phyloP scores from a whole-genome alignment of 2,888 invertebrate species.

The Apamea monoglypha region DNA sequence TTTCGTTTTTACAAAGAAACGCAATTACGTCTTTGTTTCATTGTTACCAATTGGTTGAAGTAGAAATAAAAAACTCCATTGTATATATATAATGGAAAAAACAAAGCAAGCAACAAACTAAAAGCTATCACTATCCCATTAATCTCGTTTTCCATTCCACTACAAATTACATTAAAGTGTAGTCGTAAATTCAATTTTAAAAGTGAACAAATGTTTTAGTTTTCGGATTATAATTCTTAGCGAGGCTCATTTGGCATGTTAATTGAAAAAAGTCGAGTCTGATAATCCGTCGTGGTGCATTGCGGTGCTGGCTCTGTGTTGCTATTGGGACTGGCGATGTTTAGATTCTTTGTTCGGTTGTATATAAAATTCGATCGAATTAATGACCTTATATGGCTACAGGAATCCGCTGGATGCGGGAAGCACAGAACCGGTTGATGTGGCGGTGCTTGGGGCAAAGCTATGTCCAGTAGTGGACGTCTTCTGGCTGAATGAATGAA shows the following conservation, averaged over 20 bases:
- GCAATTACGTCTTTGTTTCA: no score
- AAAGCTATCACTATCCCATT: slow-evolving; percentile 40
- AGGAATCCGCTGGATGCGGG: no score
- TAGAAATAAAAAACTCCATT: no score
- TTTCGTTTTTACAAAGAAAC: no score
- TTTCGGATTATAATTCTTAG: slow-evolving; percentile 71
- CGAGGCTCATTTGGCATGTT: slow-evolving; percentile 80
- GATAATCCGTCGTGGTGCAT: slow-evolving; percentile 86
- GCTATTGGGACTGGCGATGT: slow-evolving; percentile 69
- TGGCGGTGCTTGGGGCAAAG: no score
- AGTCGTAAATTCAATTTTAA: slow-evolving; percentile 47
- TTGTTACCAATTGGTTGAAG: no score
- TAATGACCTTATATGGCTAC: no score
- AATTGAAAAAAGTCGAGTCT: slow-evolving; percentile 84
- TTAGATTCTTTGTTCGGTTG: neutral
- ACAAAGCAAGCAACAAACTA: slow-evolving; percentile 6
- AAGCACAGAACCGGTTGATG: no score
- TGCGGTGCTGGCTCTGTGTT: slow-evolving; percentile 79
- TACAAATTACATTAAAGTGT: slow-evolving; percentile 29
- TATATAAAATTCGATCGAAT: no score
- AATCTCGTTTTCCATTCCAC: slow-evolving; percentile 20
- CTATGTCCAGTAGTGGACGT: no score
- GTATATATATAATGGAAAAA: neutral
- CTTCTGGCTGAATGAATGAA: no score
- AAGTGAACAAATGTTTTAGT: slow-evolving; percentile 58